Base-by-base conservation (phyloP, 2,113 vertebrate species). In the Seriola aureovittata region DNA sequence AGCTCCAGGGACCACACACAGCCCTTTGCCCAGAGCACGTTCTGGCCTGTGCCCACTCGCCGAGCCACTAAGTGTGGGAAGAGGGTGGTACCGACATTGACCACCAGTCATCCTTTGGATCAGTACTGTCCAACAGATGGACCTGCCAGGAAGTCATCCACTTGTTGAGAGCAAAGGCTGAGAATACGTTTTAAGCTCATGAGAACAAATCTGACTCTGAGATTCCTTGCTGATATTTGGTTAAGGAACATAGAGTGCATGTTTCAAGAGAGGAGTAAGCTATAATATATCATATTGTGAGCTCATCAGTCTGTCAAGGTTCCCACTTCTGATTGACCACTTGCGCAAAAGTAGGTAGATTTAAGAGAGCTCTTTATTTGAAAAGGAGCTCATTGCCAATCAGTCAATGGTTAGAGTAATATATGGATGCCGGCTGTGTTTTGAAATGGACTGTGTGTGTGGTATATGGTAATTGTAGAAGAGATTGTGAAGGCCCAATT, bases 1-100 rank as follows among this genome's bases (percentile, higher is more conserved):
- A 88, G 79, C 82, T 76, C 66, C 57, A 71, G 13, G 80, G 92
- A 94, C 93, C 91, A 93, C 94, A 93, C 91, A 93, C 90, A 88
- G 78, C 42, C 82, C 77, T 75, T 71, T 89, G 66, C 81, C 75
- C 70, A 86, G 78, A 85, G 77, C 63, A 78, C 55, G 23, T 57
- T 88, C 81, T 85, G 79, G 78, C 80, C 72, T 64, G 19, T 85
- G 75, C 87, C 84, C 75, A 70, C 85, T 85, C 57, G 59, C 80
- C 68, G 58, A 66, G 71, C 82, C 84, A 89, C 48, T 23, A 59
- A 85, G 79, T 81, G 70, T 80, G 87, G 85, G 65, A 77, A 78
- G 76, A 81, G 34, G 80, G 60, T 77, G 82, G 77, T 75, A 69
- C 60, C 29, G 8, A 69, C 52, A 75, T 54, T 73, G 75, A 74